phyloP scores from a whole-genome alignment of 2,888 invertebrate genomes.

The Eulithis prunata region DNA sequence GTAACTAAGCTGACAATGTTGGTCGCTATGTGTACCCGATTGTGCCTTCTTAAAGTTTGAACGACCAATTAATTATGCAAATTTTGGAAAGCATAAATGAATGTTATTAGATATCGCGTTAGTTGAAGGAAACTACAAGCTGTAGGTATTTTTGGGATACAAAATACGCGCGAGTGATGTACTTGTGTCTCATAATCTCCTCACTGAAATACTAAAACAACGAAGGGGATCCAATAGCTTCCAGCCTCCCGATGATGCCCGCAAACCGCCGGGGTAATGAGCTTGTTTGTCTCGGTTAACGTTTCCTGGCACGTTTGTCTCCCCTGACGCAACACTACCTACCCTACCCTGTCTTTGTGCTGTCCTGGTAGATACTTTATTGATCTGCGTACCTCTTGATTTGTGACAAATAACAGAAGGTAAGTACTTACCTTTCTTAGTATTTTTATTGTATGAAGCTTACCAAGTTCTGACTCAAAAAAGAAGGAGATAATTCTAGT shows the following conservation, averaged over 20 bases:
- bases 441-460: too few relatives aligned
- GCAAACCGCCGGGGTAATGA: constrained; percentile 22
- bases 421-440: too few relatives aligned
- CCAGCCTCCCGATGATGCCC: constrained; percentile 15
- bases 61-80: too few relatives aligned
- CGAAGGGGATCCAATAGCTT: constrained; percentile 6
- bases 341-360: constrained; percentile 23
- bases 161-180: neutral
- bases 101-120: too few relatives aligned
- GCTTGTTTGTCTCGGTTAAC: constrained; percentile 26
- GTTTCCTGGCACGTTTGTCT: constrained; percentile 23
- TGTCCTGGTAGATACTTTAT: constrained; percentile 8
- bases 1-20: too few relatives aligned
- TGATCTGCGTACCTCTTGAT: constrained; percentile 1
- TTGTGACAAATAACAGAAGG: neutral
- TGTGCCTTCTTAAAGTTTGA: too few relatives aligned
- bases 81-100: too few relatives aligned
- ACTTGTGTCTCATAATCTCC: neutral
- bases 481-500: too few relatives aligned
- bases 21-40: too few relatives aligned
- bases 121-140: too few relatives aligned
- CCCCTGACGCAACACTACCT: constrained; percentile 19
- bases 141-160: too few relatives aligned
- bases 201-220: neutral
- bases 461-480: too few relatives aligned